These are phyloP conservation scores for Dinomys branickii DNA, from an alignment of 2,113 vertebrate species.

Conservation along the genomic window DNA sequence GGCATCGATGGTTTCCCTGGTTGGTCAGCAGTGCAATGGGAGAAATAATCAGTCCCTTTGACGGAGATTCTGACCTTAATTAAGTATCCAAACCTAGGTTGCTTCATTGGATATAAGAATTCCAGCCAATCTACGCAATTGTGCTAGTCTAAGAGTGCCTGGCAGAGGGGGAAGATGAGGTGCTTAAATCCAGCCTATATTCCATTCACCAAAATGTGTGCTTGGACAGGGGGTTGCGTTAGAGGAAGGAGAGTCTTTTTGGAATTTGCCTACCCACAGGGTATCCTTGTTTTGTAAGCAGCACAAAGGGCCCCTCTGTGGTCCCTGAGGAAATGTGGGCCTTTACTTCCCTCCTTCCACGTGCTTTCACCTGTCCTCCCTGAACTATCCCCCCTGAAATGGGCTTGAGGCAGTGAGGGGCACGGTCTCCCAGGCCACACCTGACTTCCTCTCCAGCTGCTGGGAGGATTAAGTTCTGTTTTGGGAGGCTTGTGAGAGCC, in stretches of 20 bases:
- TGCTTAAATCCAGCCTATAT: neutral
- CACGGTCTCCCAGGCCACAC: neutral
- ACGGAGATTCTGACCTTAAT: neutral
- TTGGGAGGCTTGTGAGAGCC: slow-evolving; percentile 37
- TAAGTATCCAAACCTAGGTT: neutral
- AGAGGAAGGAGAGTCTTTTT: neutral
- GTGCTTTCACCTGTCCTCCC: neutral
- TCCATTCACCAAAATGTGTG: neutral
- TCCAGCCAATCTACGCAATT: neutral
- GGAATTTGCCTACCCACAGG: neutral
- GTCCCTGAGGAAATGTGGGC: neutral
- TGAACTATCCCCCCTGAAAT: neutral
- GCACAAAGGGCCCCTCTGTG: neutral
- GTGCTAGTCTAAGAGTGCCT: neutral
- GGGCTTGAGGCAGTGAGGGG: neutral
- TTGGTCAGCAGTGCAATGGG: neutral
- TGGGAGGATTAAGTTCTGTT: slow-evolving; percentile 38
- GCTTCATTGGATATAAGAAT: neutral
- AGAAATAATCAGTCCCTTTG: neutral
- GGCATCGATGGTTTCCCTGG: neutral
- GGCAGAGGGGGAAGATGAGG: rapidly evolving
- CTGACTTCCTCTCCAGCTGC: slow-evolving; percentile 20
- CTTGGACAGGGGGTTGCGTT: neutral
- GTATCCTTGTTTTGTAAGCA: neutral
- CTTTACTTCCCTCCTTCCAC: neutral